Evolutionary conservation across 92 coral and sea anemone species (phyloP).

Genomic region (Diadumene lineata): DNA sequence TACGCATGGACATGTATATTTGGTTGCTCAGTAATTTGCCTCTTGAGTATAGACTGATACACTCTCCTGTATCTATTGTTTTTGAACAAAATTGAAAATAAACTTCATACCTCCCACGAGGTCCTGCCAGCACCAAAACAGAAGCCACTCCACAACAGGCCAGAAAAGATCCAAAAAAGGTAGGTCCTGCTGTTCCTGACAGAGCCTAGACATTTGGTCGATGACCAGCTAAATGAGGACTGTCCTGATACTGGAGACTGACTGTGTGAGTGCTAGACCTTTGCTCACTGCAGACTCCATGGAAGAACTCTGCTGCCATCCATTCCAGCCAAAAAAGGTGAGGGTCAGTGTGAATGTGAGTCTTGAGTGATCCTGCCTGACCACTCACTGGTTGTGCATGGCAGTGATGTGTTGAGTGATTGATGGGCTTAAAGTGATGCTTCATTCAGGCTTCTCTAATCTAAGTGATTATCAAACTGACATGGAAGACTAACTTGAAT

Average conservation of each 20-base stretch:
- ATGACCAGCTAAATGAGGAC: background rate
- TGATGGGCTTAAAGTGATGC: slow-evolving; percentile 20
- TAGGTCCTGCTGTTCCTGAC: slow-evolving; percentile 15
- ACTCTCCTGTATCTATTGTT: too few species aligned
- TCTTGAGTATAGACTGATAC: too few species aligned
- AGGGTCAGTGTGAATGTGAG: slow-evolving; percentile 27
- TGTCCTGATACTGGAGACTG: slow-evolving; percentile 28
- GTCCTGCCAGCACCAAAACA: slow-evolving; percentile 32
- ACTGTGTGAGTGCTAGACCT: slow-evolving; percentile 5
- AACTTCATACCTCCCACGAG: slow-evolving; percentile 35
- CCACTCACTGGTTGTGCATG: slow-evolving; percentile 25
- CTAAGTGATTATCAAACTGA: slow-evolving; percentile 25
- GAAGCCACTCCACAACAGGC: slow-evolving; percentile 28
- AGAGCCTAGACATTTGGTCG: slow-evolving; percentile 18
- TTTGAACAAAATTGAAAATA: slow-evolving; percentile 14
- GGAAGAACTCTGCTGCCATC: slow-evolving; percentile 21
- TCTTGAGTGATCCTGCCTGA: slow-evolving; percentile 15
- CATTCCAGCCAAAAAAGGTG: slow-evolving; percentile 16
- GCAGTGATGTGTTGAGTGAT: slow-evolving; percentile 24
- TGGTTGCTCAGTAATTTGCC: too few species aligned
- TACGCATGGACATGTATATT: too few species aligned
- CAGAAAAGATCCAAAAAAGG: slow-evolving; percentile 14
- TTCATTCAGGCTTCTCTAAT: slow-evolving; percentile 24
- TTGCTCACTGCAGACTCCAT: slow-evolving; percentile 30
- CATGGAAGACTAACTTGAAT: slow-evolving; percentile 21